phyloP scores from a whole-genome alignment of 2,888 invertebrate genomes.

The Zygothrica quintamaculata region DNA sequence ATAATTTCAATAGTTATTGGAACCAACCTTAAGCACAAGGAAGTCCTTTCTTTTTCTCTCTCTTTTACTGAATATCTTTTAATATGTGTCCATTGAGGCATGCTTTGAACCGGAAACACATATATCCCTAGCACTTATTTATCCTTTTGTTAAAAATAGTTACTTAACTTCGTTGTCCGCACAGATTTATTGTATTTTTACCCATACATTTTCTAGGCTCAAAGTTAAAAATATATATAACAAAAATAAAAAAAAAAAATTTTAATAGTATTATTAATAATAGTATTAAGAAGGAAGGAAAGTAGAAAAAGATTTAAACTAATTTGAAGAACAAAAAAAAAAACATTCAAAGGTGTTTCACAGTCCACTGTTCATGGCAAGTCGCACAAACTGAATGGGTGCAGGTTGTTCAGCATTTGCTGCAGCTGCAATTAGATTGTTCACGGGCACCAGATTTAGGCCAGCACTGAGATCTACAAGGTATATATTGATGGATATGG shows the following conservation, averaged over 20 bases:
- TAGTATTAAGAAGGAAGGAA: background rate
- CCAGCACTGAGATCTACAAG: slow-evolving; percentile 65
- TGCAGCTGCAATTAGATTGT: slow-evolving; percentile 72
- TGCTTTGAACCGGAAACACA: no score
- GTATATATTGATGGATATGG: background rate
- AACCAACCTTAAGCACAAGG: no score
- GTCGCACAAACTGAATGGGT: slow-evolving; percentile 66
- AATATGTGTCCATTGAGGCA: no score
- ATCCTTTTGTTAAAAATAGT: no score
- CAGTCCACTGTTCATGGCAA: slow-evolving; percentile 77
- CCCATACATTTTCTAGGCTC: no score
- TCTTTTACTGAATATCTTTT: no score
- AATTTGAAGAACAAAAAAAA: slow-evolving; percentile 6
- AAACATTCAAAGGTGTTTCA: no score
- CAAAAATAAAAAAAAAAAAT: slow-evolving; percentile 4
- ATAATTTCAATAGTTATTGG: no score
- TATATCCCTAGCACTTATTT: no score
- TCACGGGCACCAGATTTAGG: slow-evolving; percentile 64
- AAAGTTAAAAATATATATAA: background rate
- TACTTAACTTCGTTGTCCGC: no score
- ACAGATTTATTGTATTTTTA: no score
- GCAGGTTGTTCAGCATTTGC: slow-evolving; percentile 65
- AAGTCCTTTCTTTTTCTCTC: no score
- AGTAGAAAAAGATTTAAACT: slow-evolving; percentile 14
- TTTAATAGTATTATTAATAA: background rate